Conservation (phyloP, 1,140 invertebrate species). For the Drosophila quadrilineata region DNA sequence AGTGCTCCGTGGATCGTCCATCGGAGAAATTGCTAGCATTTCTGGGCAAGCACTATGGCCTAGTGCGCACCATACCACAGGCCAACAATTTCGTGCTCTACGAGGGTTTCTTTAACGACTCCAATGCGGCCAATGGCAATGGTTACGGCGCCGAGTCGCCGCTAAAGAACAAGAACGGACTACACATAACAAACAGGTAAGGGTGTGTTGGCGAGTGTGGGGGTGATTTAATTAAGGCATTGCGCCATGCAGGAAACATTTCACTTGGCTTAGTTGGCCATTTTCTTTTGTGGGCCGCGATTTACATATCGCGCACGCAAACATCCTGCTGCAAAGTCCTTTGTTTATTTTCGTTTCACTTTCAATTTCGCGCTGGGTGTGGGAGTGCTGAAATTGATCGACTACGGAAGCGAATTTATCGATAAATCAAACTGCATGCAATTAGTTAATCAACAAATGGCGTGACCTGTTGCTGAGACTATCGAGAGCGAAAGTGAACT, state of each 20-base stretch:
- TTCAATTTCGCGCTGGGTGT: conserved; percentile 7
- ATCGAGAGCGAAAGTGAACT: not conserved
- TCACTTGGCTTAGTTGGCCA: conserved; percentile 68
- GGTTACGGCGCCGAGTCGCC: conserved; percentile 52
- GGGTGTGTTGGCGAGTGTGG: conserved; percentile 11
- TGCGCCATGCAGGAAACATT: conserved; percentile 66
- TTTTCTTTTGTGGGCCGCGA: conserved; percentile 51
- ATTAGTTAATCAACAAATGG: too few relatives aligned
- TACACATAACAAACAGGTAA: conserved; percentile 80
- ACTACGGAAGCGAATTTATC: conserved; percentile 36
- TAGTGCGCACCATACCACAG: conserved; percentile 88
- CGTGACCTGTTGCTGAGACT: conserved; percentile 32
- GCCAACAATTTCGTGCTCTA: conserved; percentile 95
- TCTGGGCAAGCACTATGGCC: conserved; percentile 90
- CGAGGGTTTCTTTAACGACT: conserved; percentile 88
- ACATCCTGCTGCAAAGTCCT: conserved; percentile 34
- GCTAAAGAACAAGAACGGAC: conserved; percentile 35
- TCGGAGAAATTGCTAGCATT: conserved; percentile 93
- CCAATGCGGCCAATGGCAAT: conserved; percentile 55
- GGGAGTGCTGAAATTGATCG: conserved; percentile 31
- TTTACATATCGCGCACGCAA: conserved; percentile 76
- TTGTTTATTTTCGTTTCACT: not conserved
- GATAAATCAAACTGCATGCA: conserved; percentile 34
- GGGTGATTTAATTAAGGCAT: conserved; percentile 61
- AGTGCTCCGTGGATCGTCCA: conserved; percentile 94